Base-by-base conservation (phyloP, 2,113 vertebrate genomes). In the Tragelaphus imberbis region DNA sequence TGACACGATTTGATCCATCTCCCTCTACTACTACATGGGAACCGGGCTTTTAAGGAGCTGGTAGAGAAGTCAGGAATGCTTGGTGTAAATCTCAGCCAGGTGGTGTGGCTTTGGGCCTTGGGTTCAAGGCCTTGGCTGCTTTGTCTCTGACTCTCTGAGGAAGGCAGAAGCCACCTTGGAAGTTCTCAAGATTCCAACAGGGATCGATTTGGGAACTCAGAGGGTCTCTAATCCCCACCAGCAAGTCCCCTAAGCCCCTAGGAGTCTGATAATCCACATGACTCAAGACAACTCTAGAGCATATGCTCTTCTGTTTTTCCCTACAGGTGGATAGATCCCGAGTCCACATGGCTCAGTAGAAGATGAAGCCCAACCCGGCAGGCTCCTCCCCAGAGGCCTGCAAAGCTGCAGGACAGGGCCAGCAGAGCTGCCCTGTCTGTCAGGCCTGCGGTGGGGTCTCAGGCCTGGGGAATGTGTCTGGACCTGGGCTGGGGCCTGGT, bases 391-490 rank as follows among this genome's bases (percentile, higher is more conserved):
- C 84, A 40, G 93, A 96, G 88, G 36, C 65, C 88, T 97, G 97
- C 40, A 65, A 23, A 97, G 92, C 89, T 53, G 8, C 91, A 30
- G 79, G 88, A 61, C 94, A 56, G 79, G 95, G 11, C 1, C 71
- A 90, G 44, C 97, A 96, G 84, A 77, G 58, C 84, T 98, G 95
- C 91, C 95, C 97, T 7, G 86, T 98, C 63, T 98, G 97, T 89
- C 97, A 97, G 94, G 94, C 93, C 23, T 96, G 94, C 19, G 94
- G 63, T 77, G 96, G 92, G 47, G 4, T 77, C 61, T 92, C 94
- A 53, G 90, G 94, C 33, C 90, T 16, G 40, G 53, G 4, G 30
- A 33, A 51, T 55, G 51, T 55, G 49, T 23, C 61, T 14, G 8
- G 53, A 23, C n/a, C 88, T 81, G 59, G 36, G 9, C 21, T n/a